Conservation (phyloP, 2,797 vertebrate genomes). For the Xiphophorus birchmanni region DNA sequence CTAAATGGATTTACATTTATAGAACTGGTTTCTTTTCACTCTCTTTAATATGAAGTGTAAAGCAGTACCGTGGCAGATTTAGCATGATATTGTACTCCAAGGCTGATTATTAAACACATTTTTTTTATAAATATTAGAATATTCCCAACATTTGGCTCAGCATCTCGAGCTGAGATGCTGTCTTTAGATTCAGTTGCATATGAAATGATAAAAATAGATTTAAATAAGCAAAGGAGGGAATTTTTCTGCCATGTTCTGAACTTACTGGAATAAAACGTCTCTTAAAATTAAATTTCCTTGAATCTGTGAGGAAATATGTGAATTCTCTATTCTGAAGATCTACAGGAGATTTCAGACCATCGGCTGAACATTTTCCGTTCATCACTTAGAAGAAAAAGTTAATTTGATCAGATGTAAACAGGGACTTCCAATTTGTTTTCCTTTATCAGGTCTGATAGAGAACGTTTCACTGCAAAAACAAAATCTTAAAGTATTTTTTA, state of each 20-base stretch:
- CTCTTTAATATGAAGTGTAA: background rate
- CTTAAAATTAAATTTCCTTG: background rate
- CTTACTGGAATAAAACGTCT: background rate
- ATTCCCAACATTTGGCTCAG: background rate
- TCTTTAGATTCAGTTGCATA: background rate
- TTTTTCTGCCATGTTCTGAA: background rate
- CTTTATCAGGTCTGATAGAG: too few relatives aligned
- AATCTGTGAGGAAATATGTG: background rate
- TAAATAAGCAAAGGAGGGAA: background rate
- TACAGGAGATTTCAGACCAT: background rate
- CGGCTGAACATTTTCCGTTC: background rate
- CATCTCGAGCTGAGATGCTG: background rate
- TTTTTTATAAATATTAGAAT: background rate
- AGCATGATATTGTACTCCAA: background rate
- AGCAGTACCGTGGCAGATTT: background rate
- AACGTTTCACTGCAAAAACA: too few relatives aligned
- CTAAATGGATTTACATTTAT: constrained; percentile 1
- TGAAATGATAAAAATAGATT: background rate
- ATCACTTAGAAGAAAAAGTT: background rate
- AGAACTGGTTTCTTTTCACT: constrained; percentile 7
- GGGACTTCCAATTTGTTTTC: too few relatives aligned
- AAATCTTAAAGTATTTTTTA: too few relatives aligned
- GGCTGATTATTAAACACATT: background rate
- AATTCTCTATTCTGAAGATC: background rate
- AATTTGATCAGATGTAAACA: too few relatives aligned